Evolutionary conservation across 2,888 invertebrate genomes (phyloP), one percentile per base, ranked within the genome.

Genomic region (Onchidella celtica): DNA sequence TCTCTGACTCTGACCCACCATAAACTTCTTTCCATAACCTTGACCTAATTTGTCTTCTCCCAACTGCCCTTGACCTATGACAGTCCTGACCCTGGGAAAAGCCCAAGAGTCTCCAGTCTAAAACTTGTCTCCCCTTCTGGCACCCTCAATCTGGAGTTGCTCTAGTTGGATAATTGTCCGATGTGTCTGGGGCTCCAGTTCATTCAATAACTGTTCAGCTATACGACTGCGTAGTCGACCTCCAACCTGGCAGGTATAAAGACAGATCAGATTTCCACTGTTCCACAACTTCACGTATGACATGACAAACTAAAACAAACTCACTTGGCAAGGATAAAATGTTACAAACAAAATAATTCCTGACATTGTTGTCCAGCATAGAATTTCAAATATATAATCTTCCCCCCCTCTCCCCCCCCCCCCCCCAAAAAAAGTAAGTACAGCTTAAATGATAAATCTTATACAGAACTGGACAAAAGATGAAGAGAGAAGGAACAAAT

Each of bases 181-280:
- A 47, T 90, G 90, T 27, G 85, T 85, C 72, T 89, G 89, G 40
- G 89, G 88, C 34, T 92, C 92, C 14, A 93, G 85, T 63, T 93
- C 91, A 86, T 91, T 89, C 69, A 93, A 81, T 36, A 93, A 87
- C 77, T 92, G 92, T 55, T 92, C 92, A 9, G 92, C 91, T 34
- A 93, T 89, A 34, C 90, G 85, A 81, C 90, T 91, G 47, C 92
- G 84, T 63, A 93, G 84, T 55, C 91, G 84, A 21, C 92, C 91
- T 17, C 89, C 89, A 61, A 90, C 91, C 92, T 92, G 85, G 2
- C 87, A 59, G 85, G 2, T 87, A 59, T 2, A 70, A 9, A 57
- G 34, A 59, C 69, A 63, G 27, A 47, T 11, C 47, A 17, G 47
- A 47, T 47, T 11, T 47, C 11, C 17, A n/a, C n/a, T n/a, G n/a